Evolutionary conservation across 2,797 vertebrate genomes (phyloP), one percentile per base, ranked within the genome.

Genomic region (Sebastolobus altivelis): DNA sequence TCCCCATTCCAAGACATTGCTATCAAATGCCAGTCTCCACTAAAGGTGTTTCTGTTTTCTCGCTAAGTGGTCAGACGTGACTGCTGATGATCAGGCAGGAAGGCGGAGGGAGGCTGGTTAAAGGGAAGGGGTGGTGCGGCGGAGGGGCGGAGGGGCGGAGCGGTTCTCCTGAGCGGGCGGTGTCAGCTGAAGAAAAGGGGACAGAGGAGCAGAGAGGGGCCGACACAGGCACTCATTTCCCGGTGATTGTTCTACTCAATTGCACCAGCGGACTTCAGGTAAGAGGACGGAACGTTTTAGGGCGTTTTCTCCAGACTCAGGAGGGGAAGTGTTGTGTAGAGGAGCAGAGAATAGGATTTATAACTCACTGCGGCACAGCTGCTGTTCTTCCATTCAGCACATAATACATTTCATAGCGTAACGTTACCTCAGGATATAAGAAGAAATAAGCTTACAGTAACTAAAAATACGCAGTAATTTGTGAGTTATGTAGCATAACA

Each of bases 251-350:
- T 59, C 49, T 33, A 38, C 65, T n/a, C 65, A 63, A 2, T 6
- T 1, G 20, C 79, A 55, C 7, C 75, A 70, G 80, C 46, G 16
- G 81, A 74, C 62, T 77, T 60, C 87, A 93, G 93, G 93, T 94
- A 86, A 88, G 87, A 79, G 33, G 33, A 72, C 22, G 61, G 11
- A 20, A 63, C 25, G 3, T 68, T 18, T 38, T 0, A 69, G 84
- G 85, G 81, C 81, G 81, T 91, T 85, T 89, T 81, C 75, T 55
- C 43, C 0, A 3, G 11, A 12, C n/a, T 74, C 33, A 3, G 4
- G 13, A 43, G 6, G 25, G 6, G 16, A 35, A 59, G 6, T 8
- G 13, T 35, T 20, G 6, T 3, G 67, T 4, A 20, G 12, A 20
- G 2, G 25, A 33, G 33, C 25, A 31, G 31, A 8, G 14, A 12